A percentile compares a stretch with the other conserved stretches of the same genome.
Conservation (phyloP, 2,888 invertebrate genomes). For the Dryobotodes eremita region DNA sequence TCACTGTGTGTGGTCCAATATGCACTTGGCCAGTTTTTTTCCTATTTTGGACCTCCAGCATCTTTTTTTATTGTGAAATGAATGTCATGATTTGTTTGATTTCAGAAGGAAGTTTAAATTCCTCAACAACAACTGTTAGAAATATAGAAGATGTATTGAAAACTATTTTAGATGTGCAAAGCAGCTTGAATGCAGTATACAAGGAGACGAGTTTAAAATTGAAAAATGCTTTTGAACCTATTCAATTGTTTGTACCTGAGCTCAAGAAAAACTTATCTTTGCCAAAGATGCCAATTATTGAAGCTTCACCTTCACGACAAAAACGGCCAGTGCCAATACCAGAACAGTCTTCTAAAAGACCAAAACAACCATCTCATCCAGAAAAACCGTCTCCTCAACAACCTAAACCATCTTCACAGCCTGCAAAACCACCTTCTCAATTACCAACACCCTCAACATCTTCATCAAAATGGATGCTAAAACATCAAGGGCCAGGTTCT, state of each 20-base stretch:
- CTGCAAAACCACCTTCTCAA: background rate
- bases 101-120: background rate
- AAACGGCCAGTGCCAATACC: background rate
- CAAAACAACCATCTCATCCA: background rate
- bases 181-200: background rate
- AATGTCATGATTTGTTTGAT: background rate
- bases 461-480: constrained; percentile 11
- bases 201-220: background rate
- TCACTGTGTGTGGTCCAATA: too few species aligned
- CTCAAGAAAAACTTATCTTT: background rate
- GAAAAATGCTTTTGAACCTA: constrained; percentile 5
- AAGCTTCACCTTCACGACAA: background rate
- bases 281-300: background rate
- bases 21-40: too few species aligned
- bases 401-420: background rate
- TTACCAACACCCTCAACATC: background rate
- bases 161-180: background rate
- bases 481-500: constrained; percentile 4
- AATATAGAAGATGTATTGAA: constrained; percentile 5
- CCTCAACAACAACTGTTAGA: background rate
- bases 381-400: background rate
- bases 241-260: background rate
- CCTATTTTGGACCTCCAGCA: background rate
- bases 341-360: background rate
- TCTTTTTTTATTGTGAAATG: background rate